phyloP scores from a whole-genome alignment of 2,888 invertebrate species.

The Synergus umbraculus region DNA sequence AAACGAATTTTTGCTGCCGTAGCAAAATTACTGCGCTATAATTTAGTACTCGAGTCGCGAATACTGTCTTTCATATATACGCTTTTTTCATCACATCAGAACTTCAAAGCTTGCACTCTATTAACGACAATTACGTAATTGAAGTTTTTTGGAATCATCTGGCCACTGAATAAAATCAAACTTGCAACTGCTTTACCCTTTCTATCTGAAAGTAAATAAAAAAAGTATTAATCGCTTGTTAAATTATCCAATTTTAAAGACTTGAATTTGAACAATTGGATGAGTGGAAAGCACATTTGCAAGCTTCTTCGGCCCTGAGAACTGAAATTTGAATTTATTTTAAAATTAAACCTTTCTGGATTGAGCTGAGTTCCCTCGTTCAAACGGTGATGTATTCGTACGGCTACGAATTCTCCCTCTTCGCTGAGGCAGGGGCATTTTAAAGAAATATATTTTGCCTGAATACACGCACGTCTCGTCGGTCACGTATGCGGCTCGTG shows the following conservation, averaged over 20 bases:
- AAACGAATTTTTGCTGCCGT: slow-evolving; percentile 10
- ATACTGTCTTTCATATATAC: not conserved
- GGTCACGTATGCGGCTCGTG: slow-evolving; percentile 68
- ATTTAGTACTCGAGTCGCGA: slow-evolving; percentile 15
- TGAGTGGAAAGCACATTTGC: no score
- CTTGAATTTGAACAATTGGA: no score
- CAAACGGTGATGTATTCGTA: not conserved
- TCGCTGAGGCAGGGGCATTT: slow-evolving; percentile 9
- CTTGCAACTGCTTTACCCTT: no score
- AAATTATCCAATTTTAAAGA: no score
- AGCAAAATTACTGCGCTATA: slow-evolving; percentile 6
- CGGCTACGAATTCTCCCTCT: slow-evolving; percentile 23
- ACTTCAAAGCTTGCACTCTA: not conserved
- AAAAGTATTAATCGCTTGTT: no score
- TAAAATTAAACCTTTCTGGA: not conserved
- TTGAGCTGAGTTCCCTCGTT: not conserved
- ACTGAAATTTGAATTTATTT: not conserved
- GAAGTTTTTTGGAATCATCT: no score
- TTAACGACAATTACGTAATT: no score
- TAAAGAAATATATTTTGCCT: slow-evolving; percentile 57
- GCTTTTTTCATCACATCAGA: not conserved
- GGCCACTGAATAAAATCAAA: no score
- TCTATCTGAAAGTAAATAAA: no score
- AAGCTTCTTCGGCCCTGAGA: not conserved
- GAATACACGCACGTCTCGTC: slow-evolving; percentile 57